Conservation (phyloP, 2,888 invertebrate genomes). For the Agonopterix heracliana region DNA sequence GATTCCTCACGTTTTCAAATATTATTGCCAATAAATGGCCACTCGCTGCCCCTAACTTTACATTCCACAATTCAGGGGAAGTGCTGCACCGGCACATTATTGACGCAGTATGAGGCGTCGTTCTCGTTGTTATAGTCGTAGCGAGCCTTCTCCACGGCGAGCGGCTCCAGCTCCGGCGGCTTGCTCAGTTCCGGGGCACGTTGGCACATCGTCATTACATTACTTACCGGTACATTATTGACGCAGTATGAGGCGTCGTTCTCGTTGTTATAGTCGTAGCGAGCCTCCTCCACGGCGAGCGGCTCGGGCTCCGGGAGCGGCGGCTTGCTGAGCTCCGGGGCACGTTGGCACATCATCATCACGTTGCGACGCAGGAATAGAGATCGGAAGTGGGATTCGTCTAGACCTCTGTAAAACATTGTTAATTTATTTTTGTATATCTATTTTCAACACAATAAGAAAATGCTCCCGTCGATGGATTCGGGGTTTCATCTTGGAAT, state of each 20-base stretch:
- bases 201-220: constrained; percentile 37
- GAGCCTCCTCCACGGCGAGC: constrained; percentile 43
- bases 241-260: constrained; percentile 70
- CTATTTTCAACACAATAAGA: no score
- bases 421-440: neutral
- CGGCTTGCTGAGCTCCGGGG: constrained; percentile 25
- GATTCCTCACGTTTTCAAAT: no score
- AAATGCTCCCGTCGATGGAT: neutral
- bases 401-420: constrained; percentile 49
- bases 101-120: constrained; percentile 66
- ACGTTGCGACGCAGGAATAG: constrained; percentile 55
- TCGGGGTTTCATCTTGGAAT: no score
- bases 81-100: constrained; percentile 47
- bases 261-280: constrained; percentile 67
- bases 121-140: constrained; percentile 71
- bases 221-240: constrained; percentile 41
- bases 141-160: constrained; percentile 43
- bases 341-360: constrained; percentile 42
- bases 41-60: no score
- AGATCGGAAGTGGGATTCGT: constrained; percentile 63
- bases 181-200: constrained; percentile 30
- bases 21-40: no score
- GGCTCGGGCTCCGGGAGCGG: constrained; percentile 27
- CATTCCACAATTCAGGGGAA: no score
- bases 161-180: constrained; percentile 25